Conservation (phyloP, 2,113 vertebrate genomes). For the Varanus komodoensis region DNA sequence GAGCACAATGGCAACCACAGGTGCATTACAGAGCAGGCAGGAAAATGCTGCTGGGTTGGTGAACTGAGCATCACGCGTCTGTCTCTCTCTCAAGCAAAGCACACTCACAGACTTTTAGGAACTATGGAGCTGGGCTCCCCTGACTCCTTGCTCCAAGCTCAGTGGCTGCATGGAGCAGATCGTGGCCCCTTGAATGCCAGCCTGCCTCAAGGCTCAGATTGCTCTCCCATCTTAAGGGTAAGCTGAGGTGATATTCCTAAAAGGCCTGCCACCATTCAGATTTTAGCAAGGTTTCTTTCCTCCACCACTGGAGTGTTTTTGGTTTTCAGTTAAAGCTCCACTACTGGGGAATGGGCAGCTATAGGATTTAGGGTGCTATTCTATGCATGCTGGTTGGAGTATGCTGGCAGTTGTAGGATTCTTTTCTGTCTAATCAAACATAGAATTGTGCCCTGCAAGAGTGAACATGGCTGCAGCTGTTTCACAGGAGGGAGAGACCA, state of each 20-base stretch:
- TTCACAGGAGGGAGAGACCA: not conserved
- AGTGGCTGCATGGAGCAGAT: not conserved
- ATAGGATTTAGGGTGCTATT: not conserved
- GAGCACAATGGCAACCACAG: not conserved
- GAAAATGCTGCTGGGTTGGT: too few relatives aligned
- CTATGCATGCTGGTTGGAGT: not conserved
- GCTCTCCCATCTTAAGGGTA: not conserved
- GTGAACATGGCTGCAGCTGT: too few relatives aligned
- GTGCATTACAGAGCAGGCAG: not conserved
- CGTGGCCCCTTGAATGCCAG: too few relatives aligned
- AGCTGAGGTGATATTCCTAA: not conserved
- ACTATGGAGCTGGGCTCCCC: not conserved
- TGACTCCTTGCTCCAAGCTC: not conserved
- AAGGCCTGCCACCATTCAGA: not conserved
- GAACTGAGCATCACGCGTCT: not conserved
- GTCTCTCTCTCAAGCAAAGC: not conserved
- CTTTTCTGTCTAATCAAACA: too few relatives aligned
- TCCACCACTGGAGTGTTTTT: not conserved
- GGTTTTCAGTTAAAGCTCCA: not conserved
- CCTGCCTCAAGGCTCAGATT: not conserved
- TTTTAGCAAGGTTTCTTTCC: not conserved
- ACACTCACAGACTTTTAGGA: not conserved
- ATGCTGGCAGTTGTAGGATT: too few relatives aligned
- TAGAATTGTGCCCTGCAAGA: too few relatives aligned
- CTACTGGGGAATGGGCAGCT: not conserved